Base-by-base conservation (phyloP, 64 coral and sea anemone genomes). In the Montipora efflorescens region DNA sequence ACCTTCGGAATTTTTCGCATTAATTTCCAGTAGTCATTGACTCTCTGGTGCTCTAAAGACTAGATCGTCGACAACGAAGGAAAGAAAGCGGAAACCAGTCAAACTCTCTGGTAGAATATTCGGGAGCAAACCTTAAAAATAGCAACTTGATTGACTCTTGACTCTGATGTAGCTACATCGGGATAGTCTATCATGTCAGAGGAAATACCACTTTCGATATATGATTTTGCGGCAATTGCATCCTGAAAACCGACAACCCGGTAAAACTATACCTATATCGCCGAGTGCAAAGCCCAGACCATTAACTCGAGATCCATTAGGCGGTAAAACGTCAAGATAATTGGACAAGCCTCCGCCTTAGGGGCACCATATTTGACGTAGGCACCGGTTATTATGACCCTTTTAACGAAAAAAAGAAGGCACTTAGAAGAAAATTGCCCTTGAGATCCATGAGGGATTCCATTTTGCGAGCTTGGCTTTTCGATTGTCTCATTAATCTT, bases 281-380 rank as follows among this genome's bases (percentile, higher is more conserved):
- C 82, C 46, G 7, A 18, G 80, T 86, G 82, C 64, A 47, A 5
- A 22, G 19, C 61, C 66, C 8, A 49, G 11, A 64, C 82, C 82
- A 86, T 86, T 86, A 86, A 86, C 82, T 86, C 66, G 47, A 86
- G 82, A 71, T 71, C 82, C 82, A 86, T 86, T 86, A 86, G 64
- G 82, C 46, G 59, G 82, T 21, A 68, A 46, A 48, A 84, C 64
- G 58, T 68, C 61, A 16, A 84, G 81, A 46, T 69, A 84, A 84
- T 84, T 84, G 62, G 44, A 48, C 62, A 86, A 86, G 66, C 43
- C n/a, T 50, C 82, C 44, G 82, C 82, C 82, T 86, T 7, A 69
- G 66, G 82, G 82, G 82, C 62, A 86, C 82, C 82, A 51, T 71
- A 47, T 86, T 36, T 86, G 82, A 86, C 82, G 82, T 86, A 86